Percentiles rank a stretch among this genome's conserved stretches.
Evolutionary conservation across 2,888 invertebrate species (phyloP).

Genomic region (Polylopha cassiicola): DNA sequence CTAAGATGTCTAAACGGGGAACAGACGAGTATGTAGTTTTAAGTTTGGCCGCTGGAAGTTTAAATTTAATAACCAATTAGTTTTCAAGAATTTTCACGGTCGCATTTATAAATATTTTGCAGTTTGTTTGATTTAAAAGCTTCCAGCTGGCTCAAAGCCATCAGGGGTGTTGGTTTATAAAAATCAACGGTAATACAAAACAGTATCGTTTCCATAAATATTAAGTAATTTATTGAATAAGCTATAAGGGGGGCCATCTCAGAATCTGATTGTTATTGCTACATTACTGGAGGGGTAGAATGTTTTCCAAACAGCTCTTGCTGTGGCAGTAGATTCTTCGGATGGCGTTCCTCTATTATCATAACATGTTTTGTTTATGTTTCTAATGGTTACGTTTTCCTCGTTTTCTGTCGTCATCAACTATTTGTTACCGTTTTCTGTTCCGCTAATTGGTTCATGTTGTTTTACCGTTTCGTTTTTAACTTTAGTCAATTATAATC

Average conservation of each 20-base stretch:
- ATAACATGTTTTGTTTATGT: slow-evolving; percentile 74
- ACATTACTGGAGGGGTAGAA: slow-evolving; percentile 57
- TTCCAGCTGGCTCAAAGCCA: slow-evolving; percentile 74
- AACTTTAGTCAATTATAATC: slow-evolving; percentile 23
- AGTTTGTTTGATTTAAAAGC: slow-evolving; percentile 54
- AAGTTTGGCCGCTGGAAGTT: slow-evolving; percentile 70
- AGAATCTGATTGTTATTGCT: slow-evolving; percentile 61
- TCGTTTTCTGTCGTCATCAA: slow-evolving; percentile 53
- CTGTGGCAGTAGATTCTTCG: slow-evolving; percentile 61
- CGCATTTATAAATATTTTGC: slow-evolving; percentile 31
- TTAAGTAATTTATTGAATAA: slow-evolving; percentile 58
- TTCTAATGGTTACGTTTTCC: slow-evolving; percentile 66
- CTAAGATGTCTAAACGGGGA: slow-evolving; percentile 25
- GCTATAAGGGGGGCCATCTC: slow-evolving; percentile 51
- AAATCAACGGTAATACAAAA: slow-evolving; percentile 67
- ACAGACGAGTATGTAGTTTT: slow-evolving; percentile 62
- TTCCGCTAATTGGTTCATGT: slow-evolving; percentile 46
- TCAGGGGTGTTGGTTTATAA: slow-evolving; percentile 73
- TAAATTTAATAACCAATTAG: slow-evolving; percentile 31
- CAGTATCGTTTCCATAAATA: slow-evolving; percentile 74
- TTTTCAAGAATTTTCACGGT: slow-evolving; percentile 7
- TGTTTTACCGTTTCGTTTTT: slow-evolving; percentile 22
- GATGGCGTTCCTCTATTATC: slow-evolving; percentile 70
- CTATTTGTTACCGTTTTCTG: slow-evolving; percentile 42
- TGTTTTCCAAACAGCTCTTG: slow-evolving; percentile 73